A percentile compares a stretch with the other conserved stretches of the same genome.
phyloP scores from a whole-genome alignment of 2,888 invertebrate genomes.

The Apeira syringaria region DNA sequence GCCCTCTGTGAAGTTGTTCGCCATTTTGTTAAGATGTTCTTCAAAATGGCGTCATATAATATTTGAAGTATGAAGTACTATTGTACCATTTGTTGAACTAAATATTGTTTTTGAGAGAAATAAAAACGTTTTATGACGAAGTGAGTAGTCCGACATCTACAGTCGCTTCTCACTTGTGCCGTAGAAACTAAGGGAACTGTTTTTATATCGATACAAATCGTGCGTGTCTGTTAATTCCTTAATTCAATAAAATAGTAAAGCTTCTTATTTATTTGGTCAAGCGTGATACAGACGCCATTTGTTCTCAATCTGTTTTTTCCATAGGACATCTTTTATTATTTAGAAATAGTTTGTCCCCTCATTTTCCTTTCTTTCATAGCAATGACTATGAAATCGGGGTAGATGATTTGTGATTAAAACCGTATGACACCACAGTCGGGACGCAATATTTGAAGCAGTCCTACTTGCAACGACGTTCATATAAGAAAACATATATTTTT shows the following conservation, averaged over 20 bases:
- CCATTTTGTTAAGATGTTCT: constrained; percentile 63
- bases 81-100: constrained; percentile 46
- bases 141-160: constrained; percentile 79
- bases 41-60: constrained; percentile 53
- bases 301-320: constrained; percentile 70
- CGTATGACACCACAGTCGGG: too few relatives aligned
- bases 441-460: too few relatives aligned
- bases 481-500: too few relatives aligned
- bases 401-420: too few relatives aligned
- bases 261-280: constrained; percentile 75
- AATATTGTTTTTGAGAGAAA: constrained; percentile 24
- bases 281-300: constrained; percentile 58
- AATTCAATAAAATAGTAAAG: constrained; percentile 82
- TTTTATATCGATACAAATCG: constrained; percentile 71
- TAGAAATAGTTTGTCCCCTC: too few relatives aligned
- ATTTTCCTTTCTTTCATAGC: too few relatives aligned
- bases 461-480: too few relatives aligned
- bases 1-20: constrained; percentile 61
- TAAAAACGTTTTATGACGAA: constrained; percentile 60
- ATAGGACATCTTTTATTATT: too few relatives aligned
- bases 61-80: constrained; percentile 30
- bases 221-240: constrained; percentile 81
- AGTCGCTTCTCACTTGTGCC: constrained; percentile 82
- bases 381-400: too few relatives aligned
- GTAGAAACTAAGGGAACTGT: constrained; percentile 30